Conservation (phyloP, 2,113 vertebrate genomes). For the Festucalex cinctus region DNA sequence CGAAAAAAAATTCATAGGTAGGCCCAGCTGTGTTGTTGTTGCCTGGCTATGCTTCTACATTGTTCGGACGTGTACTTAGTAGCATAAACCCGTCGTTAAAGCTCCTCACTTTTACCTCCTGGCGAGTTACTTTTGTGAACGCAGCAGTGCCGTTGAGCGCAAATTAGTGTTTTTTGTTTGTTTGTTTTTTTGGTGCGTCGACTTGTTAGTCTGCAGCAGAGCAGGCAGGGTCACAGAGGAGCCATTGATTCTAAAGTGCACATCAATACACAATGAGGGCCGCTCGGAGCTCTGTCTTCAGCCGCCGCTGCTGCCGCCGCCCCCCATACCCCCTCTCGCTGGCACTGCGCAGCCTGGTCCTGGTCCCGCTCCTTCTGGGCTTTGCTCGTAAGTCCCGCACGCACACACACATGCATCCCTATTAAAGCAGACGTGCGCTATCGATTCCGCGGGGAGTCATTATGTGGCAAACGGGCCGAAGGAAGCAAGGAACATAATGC, state of each 20-base stretch:
- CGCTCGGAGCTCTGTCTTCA: conserved; percentile 52
- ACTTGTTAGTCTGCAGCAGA: conserved; percentile 43
- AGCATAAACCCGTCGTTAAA: conserved; percentile 23
- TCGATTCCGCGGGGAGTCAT: conserved; percentile 28
- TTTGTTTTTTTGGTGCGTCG: conserved; percentile 3
- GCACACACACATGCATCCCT: conserved; percentile 5
- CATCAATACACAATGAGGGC: conserved; percentile 70
- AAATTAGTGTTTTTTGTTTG: conserved; percentile 24
- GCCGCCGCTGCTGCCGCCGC: conserved; percentile 33
- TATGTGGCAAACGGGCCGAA: conserved; percentile 20
- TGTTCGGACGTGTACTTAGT: background rate
- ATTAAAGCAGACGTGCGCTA: conserved; percentile 27
- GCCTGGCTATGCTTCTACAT: conserved; percentile 3
- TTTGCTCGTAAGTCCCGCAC: conserved; percentile 68
- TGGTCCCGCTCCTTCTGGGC: conserved; percentile 69
- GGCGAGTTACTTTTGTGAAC: background rate
- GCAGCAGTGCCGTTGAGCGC: conserved; percentile 46
- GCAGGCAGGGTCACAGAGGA: conserved; percentile 65
- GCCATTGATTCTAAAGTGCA: conserved; percentile 67
- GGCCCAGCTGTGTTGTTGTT: background rate
- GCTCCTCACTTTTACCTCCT: background rate
- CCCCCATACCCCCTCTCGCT: conserved; percentile 52
- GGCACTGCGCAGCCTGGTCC: conserved; percentile 51
- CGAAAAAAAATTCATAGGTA: background rate
- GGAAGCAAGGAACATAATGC: conserved; percentile 15